A percentile compares a stretch with the other conserved stretches of the same genome.
phyloP scores from a whole-genome alignment of 2,797 vertebrate species.

The Coreius guichenoti region DNA sequence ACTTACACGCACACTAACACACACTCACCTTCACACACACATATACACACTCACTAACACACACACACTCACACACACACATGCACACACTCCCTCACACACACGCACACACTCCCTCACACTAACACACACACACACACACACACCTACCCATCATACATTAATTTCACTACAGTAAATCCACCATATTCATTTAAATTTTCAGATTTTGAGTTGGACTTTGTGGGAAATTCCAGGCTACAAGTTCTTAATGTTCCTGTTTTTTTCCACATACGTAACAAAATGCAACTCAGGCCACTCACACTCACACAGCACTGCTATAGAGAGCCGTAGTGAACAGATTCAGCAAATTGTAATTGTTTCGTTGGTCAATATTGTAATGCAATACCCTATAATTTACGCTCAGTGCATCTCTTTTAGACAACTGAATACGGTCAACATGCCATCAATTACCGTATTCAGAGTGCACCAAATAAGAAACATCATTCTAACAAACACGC shows the following conservation, averaged over 20 bases:
- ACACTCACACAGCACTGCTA: neutral
- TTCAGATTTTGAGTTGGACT: neutral
- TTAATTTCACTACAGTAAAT: neutral
- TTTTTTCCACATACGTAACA: neutral
- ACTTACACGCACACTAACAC: accelerated
- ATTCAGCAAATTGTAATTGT: neutral
- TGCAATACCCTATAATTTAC: neutral
- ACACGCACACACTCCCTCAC: too few species aligned
- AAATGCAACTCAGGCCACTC: neutral
- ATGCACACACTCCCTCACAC: too few species aligned
- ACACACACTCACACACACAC: too few species aligned
- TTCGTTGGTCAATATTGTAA: neutral
- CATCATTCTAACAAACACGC: neutral
- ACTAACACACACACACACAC: too few species aligned
- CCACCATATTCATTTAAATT: neutral
- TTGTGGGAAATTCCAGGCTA: neutral
- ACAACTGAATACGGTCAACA: neutral
- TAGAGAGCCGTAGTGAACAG: neutral
- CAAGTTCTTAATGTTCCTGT: neutral
- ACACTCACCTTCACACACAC: too few species aligned
- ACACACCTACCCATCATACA: too few species aligned
- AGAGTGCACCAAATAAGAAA: neutral
- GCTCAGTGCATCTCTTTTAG: neutral
- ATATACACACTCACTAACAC: too few species aligned
- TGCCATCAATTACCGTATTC: constrained; percentile 14